Evolutionary conservation across 2,888 invertebrate genomes (phyloP), one percentile per base, ranked within the genome.

Genomic region (Drosophila mayaguana): DNA sequence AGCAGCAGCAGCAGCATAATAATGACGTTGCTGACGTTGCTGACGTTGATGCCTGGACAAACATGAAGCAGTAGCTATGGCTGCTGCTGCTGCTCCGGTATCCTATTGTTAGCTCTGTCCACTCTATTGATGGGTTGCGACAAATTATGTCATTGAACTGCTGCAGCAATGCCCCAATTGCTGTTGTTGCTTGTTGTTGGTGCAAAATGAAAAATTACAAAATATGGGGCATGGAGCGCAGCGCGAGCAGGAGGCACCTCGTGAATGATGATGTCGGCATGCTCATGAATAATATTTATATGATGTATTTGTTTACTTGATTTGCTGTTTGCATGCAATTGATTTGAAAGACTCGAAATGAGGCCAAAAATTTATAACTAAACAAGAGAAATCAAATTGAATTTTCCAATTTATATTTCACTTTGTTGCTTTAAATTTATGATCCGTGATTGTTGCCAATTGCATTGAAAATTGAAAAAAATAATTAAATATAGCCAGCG

Each of bases 121-220:
- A 85, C 67, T 75, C 71, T 69, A 88, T 86, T 86, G 88, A 86
- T 88, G 88, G 78, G 72, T 72, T 84, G 88, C 88, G 84, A 88
- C 88, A 86, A 86, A 86, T 88, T 86, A 86, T 86, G 86, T 86
- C 86, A 86, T 86, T 88, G 88, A 86, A 86, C 88, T 81, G 74
- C 81, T 71, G 72, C 65, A 63, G 70, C 57, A 40, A 48, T 62
- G 62, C 46, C 56, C 63, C 63, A 72, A 48, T 70, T 78, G 55
- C 63, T 64, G 60, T 64, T 75, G 55, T 20, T 38, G n/a, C 22
- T 3, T 53, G 46, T 18, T 18, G 70, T 14, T 57, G 65, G 46
- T 60, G 66, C 60, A 66, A 85, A 85, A 80, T 81, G 85, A 81
- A 84, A 82, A 75, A 82, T 85, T 81, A 83, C 75, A 38, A 51